phyloP scores from a whole-genome alignment of 2,888 invertebrate genomes.

The Muscina levida region DNA sequence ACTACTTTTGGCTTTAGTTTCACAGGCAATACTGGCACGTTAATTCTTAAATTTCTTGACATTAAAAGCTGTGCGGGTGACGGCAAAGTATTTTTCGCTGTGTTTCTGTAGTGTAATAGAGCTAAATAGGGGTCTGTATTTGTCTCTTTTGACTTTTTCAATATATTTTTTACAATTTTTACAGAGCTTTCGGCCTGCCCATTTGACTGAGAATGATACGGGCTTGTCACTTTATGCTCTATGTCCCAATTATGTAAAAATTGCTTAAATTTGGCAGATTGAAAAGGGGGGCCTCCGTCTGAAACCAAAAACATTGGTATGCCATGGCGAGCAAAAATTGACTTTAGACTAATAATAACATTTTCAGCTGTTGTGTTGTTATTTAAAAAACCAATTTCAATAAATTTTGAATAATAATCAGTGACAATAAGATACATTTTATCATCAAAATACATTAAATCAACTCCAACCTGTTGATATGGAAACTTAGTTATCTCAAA shows the following conservation, averaged over 20 bases:
- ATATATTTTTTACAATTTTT: conserved; percentile 28
- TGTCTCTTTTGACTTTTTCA: conserved; percentile 6
- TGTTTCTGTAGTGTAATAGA: conserved; percentile 19
- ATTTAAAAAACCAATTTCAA: conserved; percentile 8
- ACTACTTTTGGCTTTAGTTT: conserved; percentile 12
- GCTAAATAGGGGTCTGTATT: conserved; percentile 22
- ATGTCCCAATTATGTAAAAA: conserved; percentile 19
- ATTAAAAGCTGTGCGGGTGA: conserved; percentile 28
- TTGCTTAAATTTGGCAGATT: conserved; percentile 10
- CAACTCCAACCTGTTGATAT: conserved; percentile 2
- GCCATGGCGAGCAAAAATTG: conserved; percentile 18
- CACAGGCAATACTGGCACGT: not conserved
- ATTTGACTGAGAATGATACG: conserved; percentile 12
- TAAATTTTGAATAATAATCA: conserved; percentile 24
- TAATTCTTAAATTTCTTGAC: conserved; percentile 27
- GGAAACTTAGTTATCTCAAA: conserved; percentile 29
- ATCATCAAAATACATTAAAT: conserved; percentile 20
- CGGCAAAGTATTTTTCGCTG: conserved; percentile 15
- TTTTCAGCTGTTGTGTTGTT: not conserved
- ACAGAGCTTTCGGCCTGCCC: conserved; percentile 6
- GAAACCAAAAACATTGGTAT: conserved; percentile 19
- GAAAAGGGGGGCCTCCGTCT: conserved; percentile 21
- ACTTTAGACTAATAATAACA: not conserved
- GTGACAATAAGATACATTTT: conserved; percentile 19
- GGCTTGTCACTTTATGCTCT: conserved; percentile 21